Evolutionary conservation across 92 coral and sea anemone species (phyloP), one percentile per base, ranked within the genome.

Genomic region (Zoanthus sansibaricus): DNA sequence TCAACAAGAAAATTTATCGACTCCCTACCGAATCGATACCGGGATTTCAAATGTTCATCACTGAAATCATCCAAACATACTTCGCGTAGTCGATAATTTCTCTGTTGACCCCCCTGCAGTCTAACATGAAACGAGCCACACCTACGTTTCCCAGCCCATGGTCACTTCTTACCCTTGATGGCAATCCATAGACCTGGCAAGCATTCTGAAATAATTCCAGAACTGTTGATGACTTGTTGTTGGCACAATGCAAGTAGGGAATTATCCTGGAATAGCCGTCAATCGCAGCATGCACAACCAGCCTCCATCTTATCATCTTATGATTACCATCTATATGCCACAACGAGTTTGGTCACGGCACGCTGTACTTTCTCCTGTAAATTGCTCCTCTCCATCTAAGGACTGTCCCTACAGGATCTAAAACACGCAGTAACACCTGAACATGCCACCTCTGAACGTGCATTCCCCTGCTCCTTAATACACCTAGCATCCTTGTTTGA

Each of bases 401-500:
- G 68, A 84, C 84, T 15, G 84, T 25, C 77, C 72, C 89, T 2
- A 49, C 54, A 2, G 54, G 54, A 49, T 49, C 54, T 49, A 2
- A 49, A 49, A 5, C 54, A 49, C 7, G 54, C 54, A 49, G 54
- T 49, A 49, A 49, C 54, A 49, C 54, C 25, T 7, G 54, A 11
- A 49, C 54, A 0, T 11, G 54, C 54, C 1, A 49, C 54, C 54
- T 49, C 86, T 74, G 61, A 17, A 74, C 78, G 52, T 64, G 74
- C 59, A 87, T 87, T 56, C 71, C 86, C 69, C 90, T 71, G 79
- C 90, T 79, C 56, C 70, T 87, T 45, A 79, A 54, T 55, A 86
- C 90, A 79, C 75, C 90, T 71, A 87, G 37, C 90, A 87, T 71
- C 20, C 90, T 79, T 31, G 86, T 87, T 72, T 87, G 90, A 14